A percentile compares a stretch with the other conserved stretches of the same genome.
These are phyloP conservation scores for Hyppa rectilinea DNA, from an alignment of 2,888 invertebrate species.

Conservation along the genomic window DNA sequence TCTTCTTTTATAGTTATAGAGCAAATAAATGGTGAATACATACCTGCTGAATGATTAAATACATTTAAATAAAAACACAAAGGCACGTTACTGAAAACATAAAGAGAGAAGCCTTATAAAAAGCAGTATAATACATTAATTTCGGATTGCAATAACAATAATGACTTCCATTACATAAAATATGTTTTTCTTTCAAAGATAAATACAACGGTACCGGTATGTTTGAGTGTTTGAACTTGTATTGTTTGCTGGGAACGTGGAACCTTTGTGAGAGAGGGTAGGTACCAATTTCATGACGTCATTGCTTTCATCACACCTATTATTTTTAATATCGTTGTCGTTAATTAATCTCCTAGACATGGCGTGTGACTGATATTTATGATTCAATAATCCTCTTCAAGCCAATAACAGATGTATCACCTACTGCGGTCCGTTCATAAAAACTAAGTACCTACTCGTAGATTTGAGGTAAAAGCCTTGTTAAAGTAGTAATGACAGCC, in stretches of 20 bases:
- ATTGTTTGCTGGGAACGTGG: conserved; percentile 33
- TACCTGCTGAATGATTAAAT: not conserved
- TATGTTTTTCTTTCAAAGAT: conserved; percentile 7
- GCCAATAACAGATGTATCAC: conserved; percentile 18
- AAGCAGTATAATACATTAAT: conserved; percentile 7
- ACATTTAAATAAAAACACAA: not conserved
- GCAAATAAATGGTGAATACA: not conserved
- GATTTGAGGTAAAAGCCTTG: not conserved
- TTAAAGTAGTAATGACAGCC: no score
- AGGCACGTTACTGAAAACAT: not conserved
- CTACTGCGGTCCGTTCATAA: not conserved
- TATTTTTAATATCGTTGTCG: conserved; percentile 50
- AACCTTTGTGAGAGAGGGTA: conserved; percentile 8
- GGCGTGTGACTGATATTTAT: conserved; percentile 51
- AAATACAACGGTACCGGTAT: not conserved
- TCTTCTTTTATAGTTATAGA: conserved; percentile 7
- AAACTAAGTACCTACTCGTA: not conserved
- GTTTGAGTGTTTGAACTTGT: conserved; percentile 15
- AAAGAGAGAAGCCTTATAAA: not conserved
- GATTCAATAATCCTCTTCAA: conserved; percentile 30
- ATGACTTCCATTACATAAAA: conserved; percentile 3
- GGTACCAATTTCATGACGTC: conserved; percentile 25
- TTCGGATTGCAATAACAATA: conserved; percentile 2
- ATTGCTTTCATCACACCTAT: conserved; percentile 36
- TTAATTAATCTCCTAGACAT: conserved; percentile 51